phyloP scores from a whole-genome alignment of 2,797 vertebrate species.

The Halcyon badia region DNA sequence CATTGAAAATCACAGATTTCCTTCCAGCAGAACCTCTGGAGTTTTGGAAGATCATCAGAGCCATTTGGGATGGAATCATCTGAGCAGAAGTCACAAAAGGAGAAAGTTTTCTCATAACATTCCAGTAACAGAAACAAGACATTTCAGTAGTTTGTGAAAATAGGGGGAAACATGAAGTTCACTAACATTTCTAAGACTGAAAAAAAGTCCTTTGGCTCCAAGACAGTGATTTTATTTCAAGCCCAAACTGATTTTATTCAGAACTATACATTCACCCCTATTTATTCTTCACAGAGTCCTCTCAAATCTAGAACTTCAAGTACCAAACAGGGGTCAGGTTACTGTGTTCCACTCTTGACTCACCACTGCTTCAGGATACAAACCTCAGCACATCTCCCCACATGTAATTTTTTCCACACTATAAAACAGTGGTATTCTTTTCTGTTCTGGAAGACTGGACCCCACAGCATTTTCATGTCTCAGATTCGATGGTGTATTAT shows the following conservation, averaged over 20 bases:
- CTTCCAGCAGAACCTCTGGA: conserved; percentile 1
- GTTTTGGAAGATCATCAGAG: neutral
- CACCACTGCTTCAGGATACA: neutral
- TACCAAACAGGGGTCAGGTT: neutral
- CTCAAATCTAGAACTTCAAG: neutral
- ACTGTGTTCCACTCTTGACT: neutral
- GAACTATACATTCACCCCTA: neutral
- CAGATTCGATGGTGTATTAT: neutral
- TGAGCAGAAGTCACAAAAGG: neutral
- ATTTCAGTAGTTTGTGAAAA: neutral
- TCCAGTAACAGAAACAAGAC: neutral
- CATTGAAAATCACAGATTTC: neutral
- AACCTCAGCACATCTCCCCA: neutral
- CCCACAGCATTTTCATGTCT: neutral
- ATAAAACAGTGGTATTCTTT: neutral
- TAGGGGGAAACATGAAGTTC: neutral
- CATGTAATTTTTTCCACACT: neutral
- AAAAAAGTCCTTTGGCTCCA: neutral
- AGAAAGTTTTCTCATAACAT: neutral
- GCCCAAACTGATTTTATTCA: neutral
- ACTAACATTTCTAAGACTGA: neutral
- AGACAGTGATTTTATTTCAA: neutral
- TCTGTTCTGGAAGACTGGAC: neutral
- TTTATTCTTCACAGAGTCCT: neutral
- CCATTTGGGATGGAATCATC: neutral